Conservation (phyloP, 1,140 invertebrate species). For the Drosophila asahinai region DNA sequence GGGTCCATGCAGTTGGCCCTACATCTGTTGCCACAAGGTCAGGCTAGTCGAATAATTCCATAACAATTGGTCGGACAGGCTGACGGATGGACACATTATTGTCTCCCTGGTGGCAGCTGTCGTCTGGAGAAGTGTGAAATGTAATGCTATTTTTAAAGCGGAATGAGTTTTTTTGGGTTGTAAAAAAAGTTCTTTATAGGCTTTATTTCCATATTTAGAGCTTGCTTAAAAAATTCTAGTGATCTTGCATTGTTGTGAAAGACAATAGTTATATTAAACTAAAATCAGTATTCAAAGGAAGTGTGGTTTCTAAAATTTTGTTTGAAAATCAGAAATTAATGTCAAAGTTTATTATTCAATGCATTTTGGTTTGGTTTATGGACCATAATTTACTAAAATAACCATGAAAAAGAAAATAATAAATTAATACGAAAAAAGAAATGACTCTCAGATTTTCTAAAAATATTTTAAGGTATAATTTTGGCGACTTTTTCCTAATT, state of each 20-base stretch:
- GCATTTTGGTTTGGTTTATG: background rate
- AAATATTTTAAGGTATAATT: constrained; percentile 12
- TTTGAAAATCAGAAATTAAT: background rate
- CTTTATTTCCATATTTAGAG: background rate
- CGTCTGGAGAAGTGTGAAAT: constrained; percentile 34
- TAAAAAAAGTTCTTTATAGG: background rate
- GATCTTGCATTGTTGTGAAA: background rate
- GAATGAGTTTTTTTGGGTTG: background rate
- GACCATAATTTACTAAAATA: background rate
- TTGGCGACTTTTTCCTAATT: background rate
- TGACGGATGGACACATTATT: constrained; percentile 28
- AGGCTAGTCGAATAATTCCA: constrained; percentile 35
- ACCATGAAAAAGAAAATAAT: no score
- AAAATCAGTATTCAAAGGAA: no score
- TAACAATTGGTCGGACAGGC: constrained; percentile 32
- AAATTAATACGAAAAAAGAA: no score
- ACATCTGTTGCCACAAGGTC: constrained; percentile 59
- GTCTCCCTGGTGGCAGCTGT: constrained; percentile 39
- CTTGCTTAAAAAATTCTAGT: background rate
- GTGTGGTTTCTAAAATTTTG: background rate
- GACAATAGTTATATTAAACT: no score
- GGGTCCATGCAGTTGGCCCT: constrained; percentile 39
- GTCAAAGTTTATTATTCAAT: background rate
- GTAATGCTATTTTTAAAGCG: constrained; percentile 26
- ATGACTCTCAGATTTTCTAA: background rate